A percentile compares a stretch with the other conserved stretches of the same genome.
These are phyloP conservation scores for Urechis unicinctus DNA, from an alignment of 2,888 invertebrate species.

Conservation along the genomic window DNA sequence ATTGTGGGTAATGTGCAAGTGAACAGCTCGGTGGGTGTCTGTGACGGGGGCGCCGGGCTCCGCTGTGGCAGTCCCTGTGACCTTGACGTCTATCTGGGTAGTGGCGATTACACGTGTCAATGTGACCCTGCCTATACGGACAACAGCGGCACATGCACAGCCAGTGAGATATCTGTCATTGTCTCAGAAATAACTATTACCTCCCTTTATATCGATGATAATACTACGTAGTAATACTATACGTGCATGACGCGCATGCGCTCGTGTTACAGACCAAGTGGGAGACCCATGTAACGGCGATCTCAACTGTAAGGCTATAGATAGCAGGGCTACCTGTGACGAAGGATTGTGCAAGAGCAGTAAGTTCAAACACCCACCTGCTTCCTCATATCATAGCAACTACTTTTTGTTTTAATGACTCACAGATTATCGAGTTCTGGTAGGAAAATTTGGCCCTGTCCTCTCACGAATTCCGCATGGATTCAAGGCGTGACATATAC, in stretches of 20 bases:
- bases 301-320: not conserved
- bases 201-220: too few relatives aligned
- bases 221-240: too few relatives aligned
- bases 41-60: not conserved
- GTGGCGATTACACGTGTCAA: not conserved
- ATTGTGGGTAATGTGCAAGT: not conserved
- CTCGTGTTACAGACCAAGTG: not conserved
- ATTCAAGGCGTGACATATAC: too few relatives aligned
- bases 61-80: not conserved
- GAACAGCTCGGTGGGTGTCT: not conserved
- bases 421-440: too few relatives aligned
- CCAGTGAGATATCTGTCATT: not conserved
- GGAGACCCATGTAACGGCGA: not conserved
- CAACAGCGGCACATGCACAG: not conserved
- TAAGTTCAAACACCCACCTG: too few relatives aligned
- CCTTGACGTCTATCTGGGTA: not conserved
- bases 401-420: too few relatives aligned
- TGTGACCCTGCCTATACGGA: not conserved
- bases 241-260: not conserved
- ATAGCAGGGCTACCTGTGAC: not conserved
- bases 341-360: not conserved
- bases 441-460: too few relatives aligned
- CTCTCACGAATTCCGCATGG: too few relatives aligned
- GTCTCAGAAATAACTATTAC: too few relatives aligned
- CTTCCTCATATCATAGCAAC: too few relatives aligned